Conservation (phyloP, 2,113 vertebrate species). For the Mastomys coucha region DNA sequence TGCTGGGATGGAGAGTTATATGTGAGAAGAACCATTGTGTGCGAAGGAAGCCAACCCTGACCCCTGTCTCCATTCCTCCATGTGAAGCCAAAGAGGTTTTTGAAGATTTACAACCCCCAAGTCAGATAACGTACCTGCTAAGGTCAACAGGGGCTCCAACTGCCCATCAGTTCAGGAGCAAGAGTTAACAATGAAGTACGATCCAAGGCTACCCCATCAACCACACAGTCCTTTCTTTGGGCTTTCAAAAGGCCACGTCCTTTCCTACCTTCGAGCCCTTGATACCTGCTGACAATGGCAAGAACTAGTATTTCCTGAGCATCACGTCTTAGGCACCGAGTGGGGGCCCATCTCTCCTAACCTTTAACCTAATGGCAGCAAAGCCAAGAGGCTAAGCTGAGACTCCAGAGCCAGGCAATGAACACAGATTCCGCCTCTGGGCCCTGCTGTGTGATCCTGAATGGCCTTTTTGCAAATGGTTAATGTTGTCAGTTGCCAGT, state of each 20-base stretch:
- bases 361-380: background rate
- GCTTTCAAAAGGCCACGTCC: background rate
- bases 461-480: background rate
- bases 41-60: background rate
- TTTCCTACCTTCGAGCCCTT: background rate
- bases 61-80: background rate
- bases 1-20: background rate
- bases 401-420: background rate
- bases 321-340: background rate
- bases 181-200: background rate
- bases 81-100: background rate
- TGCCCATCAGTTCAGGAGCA: background rate
- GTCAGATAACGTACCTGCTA: background rate
- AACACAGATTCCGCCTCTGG: background rate
- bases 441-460: background rate
- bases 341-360: background rate
- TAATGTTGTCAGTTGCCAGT: no score
- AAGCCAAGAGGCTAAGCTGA: background rate
- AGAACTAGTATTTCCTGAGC: background rate
- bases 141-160: background rate
- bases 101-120: background rate
- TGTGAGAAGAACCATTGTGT: background rate
- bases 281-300: background rate
- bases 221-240: background rate
- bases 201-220: background rate